These are phyloP conservation scores for Apolygus lucorum DNA, from an alignment of 1,140 invertebrate species.

Conservation along the genomic window DNA sequence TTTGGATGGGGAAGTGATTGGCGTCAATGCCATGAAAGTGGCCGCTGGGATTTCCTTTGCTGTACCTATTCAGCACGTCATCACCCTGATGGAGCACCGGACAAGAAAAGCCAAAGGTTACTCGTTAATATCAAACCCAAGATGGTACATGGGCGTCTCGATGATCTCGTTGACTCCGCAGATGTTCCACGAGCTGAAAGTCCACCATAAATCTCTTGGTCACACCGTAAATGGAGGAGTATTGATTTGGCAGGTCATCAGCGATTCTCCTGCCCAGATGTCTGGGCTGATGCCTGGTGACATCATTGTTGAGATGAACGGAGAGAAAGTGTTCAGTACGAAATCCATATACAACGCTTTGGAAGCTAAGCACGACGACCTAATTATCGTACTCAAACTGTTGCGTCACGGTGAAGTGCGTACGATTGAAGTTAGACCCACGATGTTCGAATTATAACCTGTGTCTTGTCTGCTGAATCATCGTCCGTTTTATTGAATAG, in stretches of 20 bases:
- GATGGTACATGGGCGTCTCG: constrained; percentile 73
- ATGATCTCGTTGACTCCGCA: constrained; percentile 73
- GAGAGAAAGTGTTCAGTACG: background rate
- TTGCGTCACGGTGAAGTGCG: background rate
- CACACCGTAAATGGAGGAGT: constrained; percentile 62
- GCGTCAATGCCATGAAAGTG: constrained; percentile 89
- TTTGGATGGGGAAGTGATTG: constrained; percentile 85
- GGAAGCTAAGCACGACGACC: background rate
- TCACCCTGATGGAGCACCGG: background rate
- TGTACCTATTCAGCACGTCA: constrained; percentile 57
- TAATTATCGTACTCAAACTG: background rate
- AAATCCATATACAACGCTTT: background rate
- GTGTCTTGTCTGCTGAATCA: no score
- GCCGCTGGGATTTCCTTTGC: constrained; percentile 87
- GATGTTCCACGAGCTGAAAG: constrained; percentile 57
- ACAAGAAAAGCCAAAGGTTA: background rate
- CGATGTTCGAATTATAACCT: no score
- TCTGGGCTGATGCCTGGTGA: background rate
- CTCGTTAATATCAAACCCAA: constrained; percentile 33
- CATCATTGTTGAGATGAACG: background rate
- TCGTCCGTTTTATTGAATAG: no score
- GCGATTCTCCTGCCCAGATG: constrained; percentile 68
- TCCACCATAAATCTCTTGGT: constrained; percentile 40
- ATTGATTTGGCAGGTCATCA: constrained; percentile 73
- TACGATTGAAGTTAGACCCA: background rate